Evolutionary conservation across 2,113 vertebrate genomes (phyloP).

Genomic region (Ciconia stormi): DNA sequence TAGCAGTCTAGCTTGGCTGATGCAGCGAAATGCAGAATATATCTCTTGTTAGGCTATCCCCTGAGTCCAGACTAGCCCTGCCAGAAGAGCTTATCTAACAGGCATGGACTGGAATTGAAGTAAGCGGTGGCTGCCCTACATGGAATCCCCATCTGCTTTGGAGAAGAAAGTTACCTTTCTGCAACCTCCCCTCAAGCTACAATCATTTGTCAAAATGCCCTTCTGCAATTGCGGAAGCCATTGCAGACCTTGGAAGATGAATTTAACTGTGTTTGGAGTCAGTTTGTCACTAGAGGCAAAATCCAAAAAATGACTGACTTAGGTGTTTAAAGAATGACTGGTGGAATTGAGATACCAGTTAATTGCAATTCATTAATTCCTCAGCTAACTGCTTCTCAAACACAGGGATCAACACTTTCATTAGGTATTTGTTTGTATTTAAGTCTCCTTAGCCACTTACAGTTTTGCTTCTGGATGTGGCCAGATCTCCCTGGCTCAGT

Average conservation of each 20-base stretch:
- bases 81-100: not conserved
- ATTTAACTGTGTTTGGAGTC: not conserved
- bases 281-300: not conserved
- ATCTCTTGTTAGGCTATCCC: not conserved
- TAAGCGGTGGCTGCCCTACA: not conserved
- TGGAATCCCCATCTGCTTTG: not conserved
- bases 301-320: not conserved
- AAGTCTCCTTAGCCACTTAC: not conserved
- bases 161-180: not conserved
- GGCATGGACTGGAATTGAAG: not conserved
- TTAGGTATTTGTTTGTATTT: not conserved
- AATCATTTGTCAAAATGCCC: not conserved
- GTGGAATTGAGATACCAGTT: not conserved
- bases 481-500: not conserved
- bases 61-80: not conserved
- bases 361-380: not conserved
- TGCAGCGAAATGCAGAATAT: not conserved
- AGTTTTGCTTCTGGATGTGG: not conserved
- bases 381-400: not conserved
- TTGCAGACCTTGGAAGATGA: not conserved
- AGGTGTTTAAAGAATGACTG: not conserved
- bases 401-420: not conserved
- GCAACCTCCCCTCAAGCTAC: not conserved
- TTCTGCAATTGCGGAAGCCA: not conserved
- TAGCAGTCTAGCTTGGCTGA: not conserved